A percentile compares a stretch with the other conserved stretches of the same genome.
Conservation (phyloP, 2,888 invertebrate species). For the Brenthis ino region DNA sequence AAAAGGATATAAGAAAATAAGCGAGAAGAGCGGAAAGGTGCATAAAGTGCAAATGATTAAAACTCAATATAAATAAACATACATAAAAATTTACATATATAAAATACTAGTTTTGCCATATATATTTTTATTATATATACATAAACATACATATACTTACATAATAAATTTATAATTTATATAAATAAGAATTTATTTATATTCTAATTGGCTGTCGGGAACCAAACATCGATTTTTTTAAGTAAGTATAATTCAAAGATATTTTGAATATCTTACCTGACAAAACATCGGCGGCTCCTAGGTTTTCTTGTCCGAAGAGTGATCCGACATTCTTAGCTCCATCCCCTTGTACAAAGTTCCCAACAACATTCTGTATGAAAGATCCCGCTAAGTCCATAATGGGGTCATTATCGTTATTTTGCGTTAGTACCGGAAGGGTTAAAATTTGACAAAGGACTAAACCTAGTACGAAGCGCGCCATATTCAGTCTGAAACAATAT, state of each 20-base stretch:
- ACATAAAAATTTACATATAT: too few relatives aligned
- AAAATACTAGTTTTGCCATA: too few relatives aligned
- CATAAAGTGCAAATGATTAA: too few relatives aligned
- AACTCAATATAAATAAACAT: too few relatives aligned
- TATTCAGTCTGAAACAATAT: slow-evolving; percentile 46
- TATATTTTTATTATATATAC: too few relatives aligned
- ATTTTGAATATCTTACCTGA: slow-evolving; percentile 59
- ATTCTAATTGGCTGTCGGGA: too few relatives aligned
- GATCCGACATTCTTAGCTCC: slow-evolving; percentile 81
- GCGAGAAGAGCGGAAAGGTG: too few relatives aligned
- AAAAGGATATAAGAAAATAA: too few relatives aligned
- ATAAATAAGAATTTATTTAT: too few relatives aligned
- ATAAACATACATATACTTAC: too few relatives aligned
- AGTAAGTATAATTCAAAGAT: background rate
- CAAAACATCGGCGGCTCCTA: slow-evolving; percentile 72
- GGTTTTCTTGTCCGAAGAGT: slow-evolving; percentile 62
- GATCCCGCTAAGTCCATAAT: slow-evolving; percentile 87
- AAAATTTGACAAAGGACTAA: slow-evolving; percentile 54
- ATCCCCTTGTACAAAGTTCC: slow-evolving; percentile 86
- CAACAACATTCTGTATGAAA: slow-evolving; percentile 86
- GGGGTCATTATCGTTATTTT: slow-evolving; percentile 78
- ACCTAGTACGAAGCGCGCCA: slow-evolving; percentile 58
- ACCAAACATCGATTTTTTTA: too few relatives aligned
- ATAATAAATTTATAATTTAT: too few relatives aligned
- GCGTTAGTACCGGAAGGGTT: slow-evolving; percentile 55